Conservation (phyloP, 2,797 vertebrate species). For the Poeciliopsis gracilis region DNA sequence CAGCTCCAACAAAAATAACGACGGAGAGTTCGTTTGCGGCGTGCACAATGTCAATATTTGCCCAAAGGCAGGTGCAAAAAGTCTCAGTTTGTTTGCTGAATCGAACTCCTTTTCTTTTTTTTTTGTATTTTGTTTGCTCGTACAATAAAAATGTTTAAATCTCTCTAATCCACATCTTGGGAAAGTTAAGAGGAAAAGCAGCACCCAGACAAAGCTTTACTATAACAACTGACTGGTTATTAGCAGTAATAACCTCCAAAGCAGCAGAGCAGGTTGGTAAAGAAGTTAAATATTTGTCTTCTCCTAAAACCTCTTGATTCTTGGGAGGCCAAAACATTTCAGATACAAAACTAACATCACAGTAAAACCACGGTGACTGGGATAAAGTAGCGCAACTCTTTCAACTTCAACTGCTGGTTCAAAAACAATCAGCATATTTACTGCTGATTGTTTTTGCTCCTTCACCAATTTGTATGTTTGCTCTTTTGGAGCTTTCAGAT, state of each 20-base stretch:
- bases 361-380: no score
- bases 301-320: not conserved
- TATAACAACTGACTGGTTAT: slow-evolving; percentile 1
- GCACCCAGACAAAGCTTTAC: slow-evolving; percentile 11
- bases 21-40: slow-evolving; percentile 60
- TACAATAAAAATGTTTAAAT: slow-evolving; percentile 18
- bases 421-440: slow-evolving; percentile 37
- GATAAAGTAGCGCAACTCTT: slow-evolving; percentile 24
- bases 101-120: slow-evolving; percentile 8
- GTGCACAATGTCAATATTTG: slow-evolving; percentile 81
- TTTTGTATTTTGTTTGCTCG: slow-evolving; percentile 49
- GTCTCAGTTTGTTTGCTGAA: slow-evolving; percentile 39
- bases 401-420: slow-evolving; percentile 49
- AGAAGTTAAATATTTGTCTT: not conserved
- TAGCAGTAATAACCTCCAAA: not conserved
- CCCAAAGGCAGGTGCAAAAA: slow-evolving; percentile 81
- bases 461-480: not conserved
- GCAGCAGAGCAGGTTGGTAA: not conserved
- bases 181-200: slow-evolving; percentile 52
- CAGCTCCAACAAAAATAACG: slow-evolving; percentile 54
- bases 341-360: not conserved
- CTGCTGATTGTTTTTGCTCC: slow-evolving; percentile 23
- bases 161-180: slow-evolving; percentile 45
- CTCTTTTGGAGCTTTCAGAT: not conserved
- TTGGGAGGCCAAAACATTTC: not conserved